Percentiles rank a stretch among this genome's conserved stretches.
phyloP scores from a whole-genome alignment of 2,888 invertebrate species.

The Tineola bisselliella region DNA sequence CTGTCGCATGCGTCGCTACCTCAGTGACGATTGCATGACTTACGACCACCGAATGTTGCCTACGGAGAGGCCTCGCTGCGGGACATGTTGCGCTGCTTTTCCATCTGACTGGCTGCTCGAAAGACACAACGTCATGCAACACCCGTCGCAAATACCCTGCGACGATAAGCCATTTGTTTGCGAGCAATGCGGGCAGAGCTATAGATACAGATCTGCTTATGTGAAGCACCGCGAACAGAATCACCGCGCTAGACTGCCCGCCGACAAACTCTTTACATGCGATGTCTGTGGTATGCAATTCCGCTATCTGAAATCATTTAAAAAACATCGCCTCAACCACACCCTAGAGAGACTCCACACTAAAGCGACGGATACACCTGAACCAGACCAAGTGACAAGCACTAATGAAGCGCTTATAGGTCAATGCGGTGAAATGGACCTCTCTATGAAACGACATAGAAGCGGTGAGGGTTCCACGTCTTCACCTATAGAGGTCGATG shows the following conservation, averaged over 20 bases:
- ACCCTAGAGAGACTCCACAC: constrained; percentile 85
- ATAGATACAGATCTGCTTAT: constrained; percentile 84
- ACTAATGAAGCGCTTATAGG: constrained; percentile 73
- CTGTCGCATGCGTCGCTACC: constrained; percentile 56
- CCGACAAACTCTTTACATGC: constrained; percentile 90
- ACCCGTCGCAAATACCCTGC: constrained; percentile 70
- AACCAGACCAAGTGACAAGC: constrained; percentile 76
- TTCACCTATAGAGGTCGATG: constrained; percentile 61
- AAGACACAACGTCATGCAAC: constrained; percentile 85
- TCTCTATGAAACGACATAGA: constrained; percentile 62
- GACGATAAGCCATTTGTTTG: constrained; percentile 92
- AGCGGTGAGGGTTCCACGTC: constrained; percentile 50
- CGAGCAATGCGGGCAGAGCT: constrained; percentile 91
- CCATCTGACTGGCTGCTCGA: constrained; percentile 89
- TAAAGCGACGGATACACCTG: constrained; percentile 63
- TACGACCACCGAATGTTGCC: constrained; percentile 49
- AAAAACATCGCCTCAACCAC: constrained; percentile 88
- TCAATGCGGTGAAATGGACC: constrained; percentile 67
- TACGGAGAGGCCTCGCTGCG: constrained; percentile 71
- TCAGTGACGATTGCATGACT: constrained; percentile 61
- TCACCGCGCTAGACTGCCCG: constrained; percentile 85
- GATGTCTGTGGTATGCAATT: constrained; percentile 95
- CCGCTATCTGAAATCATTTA: constrained; percentile 88
- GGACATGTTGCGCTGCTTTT: constrained; percentile 86
- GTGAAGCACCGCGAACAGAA: constrained; percentile 85